Conservation (phyloP, 2,888 invertebrate species). For the Aphidoletes aphidimyza region DNA sequence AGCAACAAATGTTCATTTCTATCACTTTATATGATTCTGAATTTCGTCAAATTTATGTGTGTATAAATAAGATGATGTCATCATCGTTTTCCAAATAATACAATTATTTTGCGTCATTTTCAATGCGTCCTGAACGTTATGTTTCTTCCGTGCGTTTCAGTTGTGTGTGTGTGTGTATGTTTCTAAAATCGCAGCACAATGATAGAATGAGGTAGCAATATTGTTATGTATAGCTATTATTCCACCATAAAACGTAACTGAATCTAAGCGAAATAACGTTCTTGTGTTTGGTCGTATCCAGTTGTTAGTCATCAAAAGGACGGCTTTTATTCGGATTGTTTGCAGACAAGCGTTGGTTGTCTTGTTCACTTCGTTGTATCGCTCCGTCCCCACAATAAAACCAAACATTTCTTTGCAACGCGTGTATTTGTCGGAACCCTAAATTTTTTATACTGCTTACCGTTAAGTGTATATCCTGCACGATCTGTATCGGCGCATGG, state of each 20-base stretch:
- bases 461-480: background rate
- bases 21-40: too few relatives aligned
- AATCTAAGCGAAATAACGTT: background rate
- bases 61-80: constrained; percentile 18
- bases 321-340: constrained; percentile 21
- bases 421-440: background rate
- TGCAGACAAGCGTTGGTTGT: constrained; percentile 34
- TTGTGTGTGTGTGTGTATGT: constrained; percentile 10
- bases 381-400: background rate
- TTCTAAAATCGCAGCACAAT: background rate
- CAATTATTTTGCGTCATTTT: too few relatives aligned
- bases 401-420: background rate
- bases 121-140: too few relatives aligned
- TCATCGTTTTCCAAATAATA: background rate
- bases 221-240: background rate
- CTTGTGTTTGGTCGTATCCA: background rate
- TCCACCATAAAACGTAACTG: background rate
- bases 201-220: background rate
- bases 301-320: background rate
- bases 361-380: background rate
- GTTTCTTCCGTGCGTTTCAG: too few relatives aligned
- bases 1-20: too few relatives aligned
- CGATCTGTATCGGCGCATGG: background rate
- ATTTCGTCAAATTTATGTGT: background rate
- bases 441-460: background rate